A percentile compares a stretch with the other conserved stretches of the same genome.
These are phyloP conservation scores for Crocidura indochinensis DNA, from an alignment of 2,797 vertebrate species.

Conservation along the genomic window DNA sequence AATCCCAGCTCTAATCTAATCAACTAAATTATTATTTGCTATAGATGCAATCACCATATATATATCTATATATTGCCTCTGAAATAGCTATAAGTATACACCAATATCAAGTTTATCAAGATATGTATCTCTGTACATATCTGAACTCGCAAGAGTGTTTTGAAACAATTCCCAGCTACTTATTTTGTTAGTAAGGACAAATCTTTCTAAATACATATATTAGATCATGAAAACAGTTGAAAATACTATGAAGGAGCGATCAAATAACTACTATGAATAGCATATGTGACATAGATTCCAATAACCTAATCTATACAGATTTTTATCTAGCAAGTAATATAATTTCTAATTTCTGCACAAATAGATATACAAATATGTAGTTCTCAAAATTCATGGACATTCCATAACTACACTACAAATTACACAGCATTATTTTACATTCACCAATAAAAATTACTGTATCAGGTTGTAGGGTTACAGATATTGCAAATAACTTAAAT, in stretches of 20 bases:
- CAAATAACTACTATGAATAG: slow-evolving; percentile 80
- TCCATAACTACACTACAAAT: slow-evolving; percentile 40
- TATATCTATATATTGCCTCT: slow-evolving; percentile 60
- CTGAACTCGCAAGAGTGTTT: slow-evolving; percentile 71
- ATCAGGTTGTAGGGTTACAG: slow-evolving; percentile 65
- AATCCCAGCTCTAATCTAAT: slow-evolving; percentile 62
- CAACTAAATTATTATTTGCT: slow-evolving; percentile 76
- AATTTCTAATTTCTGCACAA: slow-evolving; percentile 70
- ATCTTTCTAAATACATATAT: slow-evolving; percentile 70
- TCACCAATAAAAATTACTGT: slow-evolving; percentile 78
- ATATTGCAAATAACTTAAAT: slow-evolving; percentile 80
- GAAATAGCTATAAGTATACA: slow-evolving; percentile 50
- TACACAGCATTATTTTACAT: slow-evolving; percentile 70
- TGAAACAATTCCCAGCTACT: slow-evolving; percentile 61
- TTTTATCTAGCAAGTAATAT: slow-evolving; percentile 54
- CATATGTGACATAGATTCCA: slow-evolving; percentile 68
- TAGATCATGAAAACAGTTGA: slow-evolving; percentile 70
- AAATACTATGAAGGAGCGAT: slow-evolving; percentile 81
- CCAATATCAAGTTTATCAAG: slow-evolving; percentile 63
- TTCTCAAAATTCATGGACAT: slow-evolving; percentile 62
- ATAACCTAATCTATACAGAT: slow-evolving; percentile 60
- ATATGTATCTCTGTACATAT: slow-evolving; percentile 73
- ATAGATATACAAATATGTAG: slow-evolving; percentile 72
- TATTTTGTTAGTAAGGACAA: slow-evolving; percentile 10
- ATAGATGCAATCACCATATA: slow-evolving; percentile 70